A percentile compares a stretch with the other conserved stretches of the same genome.
phyloP scores from a whole-genome alignment of 1,140 invertebrate genomes.

The Aplysia californica region DNA sequence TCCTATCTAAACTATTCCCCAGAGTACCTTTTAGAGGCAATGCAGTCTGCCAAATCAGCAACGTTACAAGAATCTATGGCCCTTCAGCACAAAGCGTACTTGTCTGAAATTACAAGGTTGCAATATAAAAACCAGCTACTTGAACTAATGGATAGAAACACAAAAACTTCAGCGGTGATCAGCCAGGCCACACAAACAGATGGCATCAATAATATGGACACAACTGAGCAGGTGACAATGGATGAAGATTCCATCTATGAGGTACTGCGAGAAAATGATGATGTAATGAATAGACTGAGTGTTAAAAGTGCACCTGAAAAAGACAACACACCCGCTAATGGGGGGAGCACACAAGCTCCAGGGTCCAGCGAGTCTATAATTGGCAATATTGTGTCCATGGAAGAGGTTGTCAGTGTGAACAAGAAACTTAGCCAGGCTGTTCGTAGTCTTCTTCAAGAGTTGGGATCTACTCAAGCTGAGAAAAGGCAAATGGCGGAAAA shows the following conservation, averaged over 20 bases:
- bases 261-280: constrained; percentile 19
- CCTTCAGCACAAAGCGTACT: constrained; percentile 21
- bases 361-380: not conserved
- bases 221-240: not conserved
- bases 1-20: not conserved
- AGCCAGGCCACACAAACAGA: constrained; percentile 16
- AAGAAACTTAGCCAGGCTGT: constrained; percentile 11
- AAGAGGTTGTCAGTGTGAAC: constrained; percentile 9
- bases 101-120: constrained; percentile 17
- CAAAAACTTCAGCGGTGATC: constrained; percentile 5
- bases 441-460: constrained; percentile 2
- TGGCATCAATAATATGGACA: not conserved
- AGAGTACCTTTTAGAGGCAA: constrained; percentile 16
- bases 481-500: constrained; percentile 21
- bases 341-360: not conserved
- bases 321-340: not conserved
- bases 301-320: not conserved
- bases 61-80: constrained; percentile 18
- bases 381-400: not conserved
- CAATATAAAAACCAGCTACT: constrained; percentile 16
- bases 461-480: constrained; percentile 11
- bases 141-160: constrained; percentile 20
- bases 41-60: not conserved
- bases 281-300: not conserved
- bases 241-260: constrained; percentile 11